phyloP scores from a whole-genome alignment of 2,888 invertebrate genomes.

The Platycheirus albimanus region DNA sequence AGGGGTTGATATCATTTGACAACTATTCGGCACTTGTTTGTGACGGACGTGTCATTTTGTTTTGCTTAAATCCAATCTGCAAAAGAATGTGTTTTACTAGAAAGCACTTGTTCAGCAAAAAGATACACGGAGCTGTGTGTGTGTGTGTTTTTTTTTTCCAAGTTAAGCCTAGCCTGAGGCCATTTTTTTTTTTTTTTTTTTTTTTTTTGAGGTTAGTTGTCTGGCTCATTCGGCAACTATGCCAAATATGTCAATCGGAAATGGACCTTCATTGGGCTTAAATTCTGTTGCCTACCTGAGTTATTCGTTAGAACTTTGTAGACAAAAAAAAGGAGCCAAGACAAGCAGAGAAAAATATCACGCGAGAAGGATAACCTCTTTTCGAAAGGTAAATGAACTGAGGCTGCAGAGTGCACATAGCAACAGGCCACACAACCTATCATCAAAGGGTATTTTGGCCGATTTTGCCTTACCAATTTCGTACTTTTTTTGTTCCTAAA shows the following conservation, averaged over 20 bases:
- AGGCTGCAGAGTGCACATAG: conserved; percentile 31
- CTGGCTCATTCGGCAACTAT: conserved; percentile 22
- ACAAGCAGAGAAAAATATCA: conserved; percentile 31
- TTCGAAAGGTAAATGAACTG: conserved; percentile 64
- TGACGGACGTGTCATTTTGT: conserved; percentile 48
- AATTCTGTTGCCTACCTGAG: conserved; percentile 10
- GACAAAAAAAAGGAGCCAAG: conserved; percentile 7
- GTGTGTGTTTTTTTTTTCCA: neutral
- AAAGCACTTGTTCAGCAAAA: conserved; percentile 18
- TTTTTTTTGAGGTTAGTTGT: neutral
- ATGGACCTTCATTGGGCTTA: neutral
- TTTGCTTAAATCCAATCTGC: neutral
- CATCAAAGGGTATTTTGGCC: conserved; percentile 48
- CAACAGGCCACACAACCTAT: conserved; percentile 41
- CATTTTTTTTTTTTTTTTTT: conserved; percentile 1
- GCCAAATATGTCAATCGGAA: conserved; percentile 48
- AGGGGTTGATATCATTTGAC: conserved; percentile 59
- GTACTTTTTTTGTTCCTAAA: neutral
- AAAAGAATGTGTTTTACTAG: conserved; percentile 24
- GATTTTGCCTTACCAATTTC: conserved; percentile 16
- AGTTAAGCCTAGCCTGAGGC: neutral
- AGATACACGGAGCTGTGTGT: neutral
- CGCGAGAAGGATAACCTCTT: conserved; percentile 42
- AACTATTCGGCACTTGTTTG: conserved; percentile 33
- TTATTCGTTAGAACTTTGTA: conserved; percentile 39